A percentile compares a stretch with the other conserved stretches of the same genome.
phyloP scores from a whole-genome alignment of 2,888 invertebrate species.

The Lysandra bellargus region DNA sequence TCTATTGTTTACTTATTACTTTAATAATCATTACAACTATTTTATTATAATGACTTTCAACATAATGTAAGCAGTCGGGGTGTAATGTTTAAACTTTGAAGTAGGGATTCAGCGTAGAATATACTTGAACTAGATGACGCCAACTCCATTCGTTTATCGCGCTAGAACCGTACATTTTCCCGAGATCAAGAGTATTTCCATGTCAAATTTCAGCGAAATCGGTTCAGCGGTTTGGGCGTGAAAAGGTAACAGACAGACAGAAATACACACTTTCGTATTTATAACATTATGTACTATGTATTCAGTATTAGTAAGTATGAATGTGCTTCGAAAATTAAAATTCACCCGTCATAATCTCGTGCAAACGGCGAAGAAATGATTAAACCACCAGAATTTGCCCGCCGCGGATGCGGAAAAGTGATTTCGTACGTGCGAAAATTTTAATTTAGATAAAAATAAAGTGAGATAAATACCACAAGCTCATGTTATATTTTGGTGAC shows the following conservation, averaged over 20 bases:
- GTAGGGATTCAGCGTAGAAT: neutral
- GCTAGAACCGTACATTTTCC: too few species aligned
- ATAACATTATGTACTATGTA: neutral
- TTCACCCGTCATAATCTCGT: neutral
- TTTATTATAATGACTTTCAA: neutral
- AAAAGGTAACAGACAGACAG: too few species aligned
- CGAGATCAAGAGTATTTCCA: too few species aligned
- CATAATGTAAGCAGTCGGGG: neutral
- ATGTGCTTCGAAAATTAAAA: neutral
- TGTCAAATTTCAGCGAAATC: too few species aligned
- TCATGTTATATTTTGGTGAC: neutral
- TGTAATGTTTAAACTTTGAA: neutral
- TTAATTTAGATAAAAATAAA: slow-evolving; percentile 18
- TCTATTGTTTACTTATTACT: slow-evolving; percentile 7
- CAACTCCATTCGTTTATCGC: too few species aligned
- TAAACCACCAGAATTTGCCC: neutral
- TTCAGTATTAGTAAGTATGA: too few species aligned
- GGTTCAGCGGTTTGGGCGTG: too few species aligned
- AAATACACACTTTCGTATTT: too few species aligned
- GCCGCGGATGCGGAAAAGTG: neutral
- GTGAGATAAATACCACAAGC: neutral
- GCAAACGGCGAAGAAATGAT: neutral
- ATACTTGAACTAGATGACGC: too few species aligned
- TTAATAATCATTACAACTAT: neutral
- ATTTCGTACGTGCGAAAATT: slow-evolving; percentile 6